phyloP scores from a whole-genome alignment of 2,113 vertebrate species.

The Manacus vitellinus region DNA sequence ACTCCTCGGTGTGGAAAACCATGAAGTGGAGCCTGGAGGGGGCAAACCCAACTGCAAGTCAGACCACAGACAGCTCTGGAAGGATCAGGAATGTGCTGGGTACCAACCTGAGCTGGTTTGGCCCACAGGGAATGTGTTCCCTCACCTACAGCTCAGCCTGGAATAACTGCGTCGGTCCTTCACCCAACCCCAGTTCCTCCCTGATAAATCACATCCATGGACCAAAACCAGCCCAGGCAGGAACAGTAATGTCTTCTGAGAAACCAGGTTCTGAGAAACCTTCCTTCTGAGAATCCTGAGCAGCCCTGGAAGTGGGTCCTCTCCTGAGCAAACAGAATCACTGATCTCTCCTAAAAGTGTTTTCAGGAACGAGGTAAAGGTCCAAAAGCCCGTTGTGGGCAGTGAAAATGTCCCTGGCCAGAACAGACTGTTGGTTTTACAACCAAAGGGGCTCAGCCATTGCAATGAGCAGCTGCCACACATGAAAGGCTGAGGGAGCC shows the following conservation, averaged over 20 bases:
- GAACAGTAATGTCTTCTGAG: neutral
- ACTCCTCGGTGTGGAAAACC: slow-evolving; percentile 96
- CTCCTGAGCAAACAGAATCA: neutral
- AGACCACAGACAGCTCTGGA: neutral
- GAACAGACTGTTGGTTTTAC: neutral
- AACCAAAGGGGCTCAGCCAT: neutral
- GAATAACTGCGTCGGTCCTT: neutral
- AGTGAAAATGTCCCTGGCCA: neutral
- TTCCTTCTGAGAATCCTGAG: neutral
- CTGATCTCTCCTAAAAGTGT: neutral
- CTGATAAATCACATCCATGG: neutral
- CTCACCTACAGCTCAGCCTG: neutral
- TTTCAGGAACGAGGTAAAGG: neutral
- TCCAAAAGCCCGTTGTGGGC: fast-evolving
- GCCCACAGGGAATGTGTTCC: neutral
- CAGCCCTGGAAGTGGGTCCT: no score
- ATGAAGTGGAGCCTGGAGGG: slow-evolving; percentile 89
- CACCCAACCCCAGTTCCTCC: neutral
- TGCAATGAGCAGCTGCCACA: neutral
- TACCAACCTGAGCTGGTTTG: no score
- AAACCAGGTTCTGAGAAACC: neutral
- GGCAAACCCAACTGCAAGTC: neutral
- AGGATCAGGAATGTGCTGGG: neutral
- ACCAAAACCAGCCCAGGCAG: fast-evolving
- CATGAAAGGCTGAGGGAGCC: no score